Conservation (phyloP, 2,797 vertebrate genomes). For the Hippopotamyrus pictus region DNA sequence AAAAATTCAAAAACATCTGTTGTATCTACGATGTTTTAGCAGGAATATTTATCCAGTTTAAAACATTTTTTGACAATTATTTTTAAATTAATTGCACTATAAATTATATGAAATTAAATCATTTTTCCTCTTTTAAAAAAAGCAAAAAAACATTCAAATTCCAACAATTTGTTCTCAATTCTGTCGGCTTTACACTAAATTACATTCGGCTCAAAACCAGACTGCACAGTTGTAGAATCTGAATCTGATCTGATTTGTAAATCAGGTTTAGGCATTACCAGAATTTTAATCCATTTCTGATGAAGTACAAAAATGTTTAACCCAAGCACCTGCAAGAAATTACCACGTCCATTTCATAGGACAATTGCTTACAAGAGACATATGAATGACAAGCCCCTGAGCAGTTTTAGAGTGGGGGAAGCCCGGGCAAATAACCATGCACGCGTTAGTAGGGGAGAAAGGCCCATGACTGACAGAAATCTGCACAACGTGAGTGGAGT, state of each 20-base stretch:
- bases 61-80: neutral
- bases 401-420: neutral
- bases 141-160: neutral
- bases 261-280: conserved; percentile 7
- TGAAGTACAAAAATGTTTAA: neutral
- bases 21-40: neutral
- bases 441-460: neutral
- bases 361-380: neutral
- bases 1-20: neutral
- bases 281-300: neutral
- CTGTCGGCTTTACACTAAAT: neutral
- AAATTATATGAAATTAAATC: neutral
- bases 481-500: neutral
- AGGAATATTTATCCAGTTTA: neutral
- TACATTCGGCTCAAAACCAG: conserved; percentile 30
- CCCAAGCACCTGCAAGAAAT: conserved; percentile 10
- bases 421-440: neutral
- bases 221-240: conserved; percentile 32
- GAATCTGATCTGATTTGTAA: conserved; percentile 15
- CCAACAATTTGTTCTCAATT: neutral
- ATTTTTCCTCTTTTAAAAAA: neutral
- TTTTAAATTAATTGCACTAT: neutral
- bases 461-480: neutral
- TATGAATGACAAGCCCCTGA: neutral
- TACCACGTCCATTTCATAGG: neutral